Conservation (phyloP, 2,888 invertebrate genomes). For the Chrysolina haemoptera region DNA sequence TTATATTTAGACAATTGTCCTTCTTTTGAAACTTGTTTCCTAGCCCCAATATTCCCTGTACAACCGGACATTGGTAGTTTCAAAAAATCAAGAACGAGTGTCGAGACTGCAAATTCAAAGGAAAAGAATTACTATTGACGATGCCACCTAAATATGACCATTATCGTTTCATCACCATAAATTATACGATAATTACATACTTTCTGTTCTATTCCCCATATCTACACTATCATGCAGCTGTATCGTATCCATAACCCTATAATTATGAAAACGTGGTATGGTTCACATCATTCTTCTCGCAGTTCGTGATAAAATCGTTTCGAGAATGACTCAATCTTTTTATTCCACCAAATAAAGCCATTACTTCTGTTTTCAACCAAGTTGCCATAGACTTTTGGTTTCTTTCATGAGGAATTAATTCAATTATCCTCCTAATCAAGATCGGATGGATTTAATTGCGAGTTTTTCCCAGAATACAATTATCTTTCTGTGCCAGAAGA, state of each 20-base stretch:
- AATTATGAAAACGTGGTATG: slow-evolving; percentile 42
- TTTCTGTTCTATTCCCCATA: slow-evolving; percentile 9
- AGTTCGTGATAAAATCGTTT: slow-evolving; percentile 50
- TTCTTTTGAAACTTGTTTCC: too few species aligned
- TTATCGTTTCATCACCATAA: slow-evolving; percentile 10
- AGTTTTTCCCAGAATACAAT: slow-evolving; percentile 7
- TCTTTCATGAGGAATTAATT: slow-evolving; percentile 19
- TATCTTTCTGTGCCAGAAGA: neutral
- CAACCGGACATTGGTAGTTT: too few species aligned
- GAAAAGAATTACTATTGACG: neutral
- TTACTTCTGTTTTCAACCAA: slow-evolving; percentile 45
- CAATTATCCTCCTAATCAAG: slow-evolving; percentile 9
- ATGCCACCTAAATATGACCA: neutral
- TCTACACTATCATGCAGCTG: slow-evolving; percentile 11
- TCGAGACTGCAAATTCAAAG: too few species aligned
- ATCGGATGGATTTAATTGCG: slow-evolving; percentile 16
- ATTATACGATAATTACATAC: slow-evolving; percentile 8
- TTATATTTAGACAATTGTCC: too few species aligned
- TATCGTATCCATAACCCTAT: slow-evolving; percentile 36
- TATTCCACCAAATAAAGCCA: slow-evolving; percentile 48
- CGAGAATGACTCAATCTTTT: slow-evolving; percentile 50
- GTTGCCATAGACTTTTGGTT: slow-evolving; percentile 8
- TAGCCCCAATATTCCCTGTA: too few species aligned
- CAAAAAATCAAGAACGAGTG: too few species aligned
- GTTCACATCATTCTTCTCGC: slow-evolving; percentile 31